Base-by-base conservation (phyloP, 2,113 vertebrate genomes). In the Orientallactaga bullata region DNA sequence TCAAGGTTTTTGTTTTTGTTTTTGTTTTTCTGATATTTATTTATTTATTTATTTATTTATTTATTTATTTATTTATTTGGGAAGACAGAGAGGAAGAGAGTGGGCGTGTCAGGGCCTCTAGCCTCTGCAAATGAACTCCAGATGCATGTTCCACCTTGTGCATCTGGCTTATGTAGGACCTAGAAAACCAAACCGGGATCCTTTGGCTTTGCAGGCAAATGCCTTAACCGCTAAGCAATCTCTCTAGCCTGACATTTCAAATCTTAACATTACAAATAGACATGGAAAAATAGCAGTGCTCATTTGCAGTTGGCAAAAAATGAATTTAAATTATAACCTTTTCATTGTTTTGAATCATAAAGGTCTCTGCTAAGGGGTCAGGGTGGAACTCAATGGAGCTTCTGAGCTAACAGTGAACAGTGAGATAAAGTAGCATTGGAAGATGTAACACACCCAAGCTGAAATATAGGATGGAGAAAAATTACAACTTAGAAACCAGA, bases 271-370 rank as follows among this genome's bases (percentile, higher is more conserved):
- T 11, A 35, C 47, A 82, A 21, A 39, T 15, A 17, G 55, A 13
- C 17, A 1, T 0, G 3, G 17, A 9, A 11, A 8, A 28, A 10
- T 3, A 30, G 7, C 30, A 13, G 28, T 6, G 51, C 6, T 20
- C 60, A 61, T 23, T 20, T 1, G 6, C 26, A 71, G 1, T 10
- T 5, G 1, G 71, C 13, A 71, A 90, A 90, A 84, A 16, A 15
- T 11, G 61, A 79, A 73, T 37, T 63, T 11, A 21, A 13, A 39
- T 91, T 73, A 30, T 5, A 10, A 23, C 30, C 37, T 66, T 37
- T 88, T n/a, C 26, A 13, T 74, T 55, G 58, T 37, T 94, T 85
- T 74, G 35, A 4, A 85, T 76, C 21, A 76, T 85, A 91, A 71
- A 71, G 12, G 24, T 15, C 17, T 58, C 10, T 26, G 28, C 35